Percentiles rank a stretch among this genome's conserved stretches.
Conservation (phyloP, 1,140 invertebrate species). For the Drepana arcuata region DNA sequence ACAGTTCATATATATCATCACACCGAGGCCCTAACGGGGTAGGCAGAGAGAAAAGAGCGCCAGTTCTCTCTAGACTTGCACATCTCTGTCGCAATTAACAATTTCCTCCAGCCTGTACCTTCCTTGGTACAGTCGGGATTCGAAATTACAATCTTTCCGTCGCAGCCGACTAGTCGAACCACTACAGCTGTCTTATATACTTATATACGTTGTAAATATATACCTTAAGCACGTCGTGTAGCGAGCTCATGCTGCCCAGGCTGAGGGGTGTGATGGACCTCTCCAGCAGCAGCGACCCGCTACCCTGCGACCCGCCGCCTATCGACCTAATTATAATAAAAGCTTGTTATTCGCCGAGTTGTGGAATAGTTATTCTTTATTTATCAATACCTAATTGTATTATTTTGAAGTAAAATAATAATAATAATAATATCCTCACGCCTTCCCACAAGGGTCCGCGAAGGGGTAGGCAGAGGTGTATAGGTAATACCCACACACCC, state of each 20-base stretch:
- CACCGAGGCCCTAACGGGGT: background rate
- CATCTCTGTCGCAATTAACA: background rate
- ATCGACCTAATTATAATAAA: too few species aligned
- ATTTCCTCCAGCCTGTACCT: background rate
- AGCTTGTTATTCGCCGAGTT: too few species aligned
- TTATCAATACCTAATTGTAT: too few species aligned
- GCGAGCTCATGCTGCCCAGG: slow-evolving; percentile 80
- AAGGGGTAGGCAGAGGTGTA: too few species aligned
- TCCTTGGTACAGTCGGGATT: background rate
- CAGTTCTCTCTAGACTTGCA: background rate
- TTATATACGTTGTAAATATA: background rate
- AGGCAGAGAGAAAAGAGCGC: background rate
- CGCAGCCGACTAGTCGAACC: background rate
- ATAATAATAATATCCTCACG: too few species aligned
- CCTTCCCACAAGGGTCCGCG: too few species aligned
- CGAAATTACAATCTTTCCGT: background rate
- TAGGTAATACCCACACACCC: too few species aligned
- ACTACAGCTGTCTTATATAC: too few species aligned
- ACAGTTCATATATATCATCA: too few species aligned
- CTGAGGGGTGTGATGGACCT: slow-evolving; percentile 77
- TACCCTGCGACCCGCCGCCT: slow-evolving; percentile 61
- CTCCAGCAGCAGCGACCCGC: slow-evolving; percentile 69
- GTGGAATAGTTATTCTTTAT: too few species aligned
- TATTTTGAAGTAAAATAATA: too few species aligned
- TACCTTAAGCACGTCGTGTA: slow-evolving; percentile 79